These are phyloP conservation scores for Dicrurus megarhynchus DNA, from an alignment of 2,113 vertebrate species.

Conservation along the genomic window DNA sequence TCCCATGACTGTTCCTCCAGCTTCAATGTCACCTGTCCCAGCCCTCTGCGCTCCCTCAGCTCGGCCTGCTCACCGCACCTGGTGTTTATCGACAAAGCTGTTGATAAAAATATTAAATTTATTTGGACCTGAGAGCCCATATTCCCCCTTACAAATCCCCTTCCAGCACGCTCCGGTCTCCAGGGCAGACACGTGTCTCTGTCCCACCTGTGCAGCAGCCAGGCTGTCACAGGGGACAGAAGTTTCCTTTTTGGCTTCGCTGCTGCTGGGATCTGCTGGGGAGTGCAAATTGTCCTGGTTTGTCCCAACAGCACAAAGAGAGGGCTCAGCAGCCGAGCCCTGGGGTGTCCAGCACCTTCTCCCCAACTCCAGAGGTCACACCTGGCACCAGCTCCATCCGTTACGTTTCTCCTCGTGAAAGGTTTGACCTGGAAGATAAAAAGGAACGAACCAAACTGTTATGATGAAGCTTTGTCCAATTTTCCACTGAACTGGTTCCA, in stretches of 20 bases:
- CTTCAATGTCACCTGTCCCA: background rate
- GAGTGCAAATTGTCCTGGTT: background rate
- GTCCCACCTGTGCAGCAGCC: background rate
- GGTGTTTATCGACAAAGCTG: accelerated
- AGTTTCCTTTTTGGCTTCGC: accelerated
- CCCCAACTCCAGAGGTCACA: background rate
- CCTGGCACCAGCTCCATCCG: background rate
- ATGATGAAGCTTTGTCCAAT: background rate
- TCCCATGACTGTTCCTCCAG: background rate
- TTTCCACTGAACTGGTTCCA: background rate
- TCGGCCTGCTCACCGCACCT: background rate
- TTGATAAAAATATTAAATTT: background rate
- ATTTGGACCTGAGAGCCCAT: background rate
- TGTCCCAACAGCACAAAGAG: background rate
- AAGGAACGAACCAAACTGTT: background rate
- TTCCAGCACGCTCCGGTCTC: background rate
- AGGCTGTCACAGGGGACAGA: background rate
- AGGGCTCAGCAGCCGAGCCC: background rate
- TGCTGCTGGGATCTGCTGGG: background rate
- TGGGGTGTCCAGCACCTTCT: too few species aligned
- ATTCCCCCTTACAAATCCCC: background rate
- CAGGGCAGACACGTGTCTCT: background rate
- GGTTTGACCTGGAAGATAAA: background rate
- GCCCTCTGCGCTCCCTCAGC: background rate
- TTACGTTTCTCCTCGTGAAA: background rate